Base-by-base conservation (phyloP, 2,797 vertebrate species). In the Pangasius djambal region DNA sequence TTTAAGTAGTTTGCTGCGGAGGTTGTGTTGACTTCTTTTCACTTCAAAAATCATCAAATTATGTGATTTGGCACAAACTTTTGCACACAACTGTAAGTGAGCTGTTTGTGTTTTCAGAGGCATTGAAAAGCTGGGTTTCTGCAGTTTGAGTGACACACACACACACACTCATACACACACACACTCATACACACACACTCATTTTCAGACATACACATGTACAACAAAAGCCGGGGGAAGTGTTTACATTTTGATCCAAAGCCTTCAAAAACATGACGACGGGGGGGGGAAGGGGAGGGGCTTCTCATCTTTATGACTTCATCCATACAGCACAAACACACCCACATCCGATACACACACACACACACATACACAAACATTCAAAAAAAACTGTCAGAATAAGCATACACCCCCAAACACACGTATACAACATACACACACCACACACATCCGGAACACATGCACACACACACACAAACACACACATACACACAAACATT, bases 141-240 rank as follows among this genome's bases (percentile, higher is more conserved):
- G 34, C 70, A 74, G 48, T 59, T 16, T 86, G 37, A 31, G 8
- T 50, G 6, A 4, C 55, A 63, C 34, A 31, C 40, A 31, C 20
- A 75, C 44, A 34, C 40, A 78, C n/a, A 78, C 65, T n/a, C 40
- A 78, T 22, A 70, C 81, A 63, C 31, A 50, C 83, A 61, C 67
- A 59, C 50, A 67, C 72, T 15, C 57, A 22, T 28, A 50, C 83
- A 61, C 67, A 59, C 50, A 67, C 72, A 37, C 57, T 72, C 37
- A 28, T 81, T 86, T 88, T 87, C 59, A 85, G 86, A 90, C 78
- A 85, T 87, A 78, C 79, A 79, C 34, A 83, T 22, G 55, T 83
- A 90, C 94, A 96, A 96, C 96, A 97, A 97, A 97, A 94, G 92
- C 96, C 96, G 95, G 96, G 95, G 94, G 22, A 74, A 90, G 94